Evolutionary conservation across 2,113 vertebrate genomes (phyloP).

Genomic region (Thalassoma bifasciatum): DNA sequence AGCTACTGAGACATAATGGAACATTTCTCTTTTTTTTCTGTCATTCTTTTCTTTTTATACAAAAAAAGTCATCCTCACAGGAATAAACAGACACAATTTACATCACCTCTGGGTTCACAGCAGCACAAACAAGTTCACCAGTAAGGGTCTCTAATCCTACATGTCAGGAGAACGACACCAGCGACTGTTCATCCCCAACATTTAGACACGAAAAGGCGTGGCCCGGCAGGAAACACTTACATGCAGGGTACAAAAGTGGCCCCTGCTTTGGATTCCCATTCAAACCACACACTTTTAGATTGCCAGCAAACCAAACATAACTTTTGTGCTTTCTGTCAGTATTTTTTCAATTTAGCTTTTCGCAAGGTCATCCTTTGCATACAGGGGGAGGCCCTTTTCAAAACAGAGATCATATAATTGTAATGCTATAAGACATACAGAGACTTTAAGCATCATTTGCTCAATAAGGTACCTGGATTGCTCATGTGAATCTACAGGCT

Average conservation of each 20-base stretch:
- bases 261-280: slow-evolving; percentile 39
- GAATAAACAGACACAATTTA: slow-evolving; percentile 78
- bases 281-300: slow-evolving; percentile 27
- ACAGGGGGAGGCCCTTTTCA: slow-evolving; percentile 33
- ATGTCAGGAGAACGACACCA: slow-evolving; percentile 60
- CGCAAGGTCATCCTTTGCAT: slow-evolving; percentile 33
- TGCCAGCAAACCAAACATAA: slow-evolving; percentile 43
- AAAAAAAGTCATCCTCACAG: slow-evolving; percentile 70
- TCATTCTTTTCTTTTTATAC: slow-evolving; percentile 20
- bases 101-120: slow-evolving; percentile 78
- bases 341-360: slow-evolving; percentile 21
- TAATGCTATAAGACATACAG: slow-evolving; percentile 34
- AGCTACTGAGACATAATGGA: slow-evolving; percentile 51
- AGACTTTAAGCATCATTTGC: slow-evolving; percentile 42
- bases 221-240: slow-evolving; percentile 42
- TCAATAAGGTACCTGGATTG: slow-evolving; percentile 46
- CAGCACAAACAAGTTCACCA: slow-evolving; percentile 77
- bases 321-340: slow-evolving; percentile 58
- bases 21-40: slow-evolving; percentile 27
- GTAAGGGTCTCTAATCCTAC: slow-evolving; percentile 72
- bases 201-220: slow-evolving; percentile 57
- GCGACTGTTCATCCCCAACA: slow-evolving; percentile 47
- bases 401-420: slow-evolving; percentile 39
- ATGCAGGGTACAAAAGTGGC: slow-evolving; percentile 28
- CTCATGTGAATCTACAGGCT: slow-evolving; percentile 53